Evolutionary conservation across 2,888 invertebrate species (phyloP), one percentile per base, ranked within the genome.

Genomic region (Pseudococcus viburni): DNA sequence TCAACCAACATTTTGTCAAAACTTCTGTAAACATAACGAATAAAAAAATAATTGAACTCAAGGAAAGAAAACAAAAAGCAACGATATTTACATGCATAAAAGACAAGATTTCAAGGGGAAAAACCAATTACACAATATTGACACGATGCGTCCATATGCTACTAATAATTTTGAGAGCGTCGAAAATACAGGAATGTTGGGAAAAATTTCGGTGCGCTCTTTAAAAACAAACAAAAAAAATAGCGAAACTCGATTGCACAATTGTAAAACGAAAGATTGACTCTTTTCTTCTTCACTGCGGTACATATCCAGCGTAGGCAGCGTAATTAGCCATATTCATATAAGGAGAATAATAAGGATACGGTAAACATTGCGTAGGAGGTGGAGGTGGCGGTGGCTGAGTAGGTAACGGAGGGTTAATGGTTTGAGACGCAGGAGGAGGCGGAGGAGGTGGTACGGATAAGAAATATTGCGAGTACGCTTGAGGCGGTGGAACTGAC

Each of bases 351-450:
- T 85, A 85, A 59, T 85, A 85, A 1, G 85, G 64, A 64, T 85
- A 85, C 17, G 85, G 85, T 15, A 85, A 5, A 42, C 85, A 85
- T 42, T 85, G 85, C n/a, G 80, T 39, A 39, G 77, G 88, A 1
- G 51, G 48, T n/a, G 88, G 88, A 22, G 88, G 88, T 12, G 88
- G 88, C 4, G 88, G 88, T 0, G 88, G 88, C 12, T 88, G 88
- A n/a, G 88, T 33, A 5, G 88, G 88, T 55, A 88, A 39, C 17
- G 88, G 88, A 4, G 88, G 88, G 55, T 88, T 88, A 3, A 59
- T 12, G 15, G 22, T 19, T 33, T 88, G 80, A 26, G 85, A 59
- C 15, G 80, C 42, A 1, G 77, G 48, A 39, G 88, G 88, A 0
- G 88, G 86, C 22, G 77, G 83, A 19, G 88, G 88, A 22, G 88